These are phyloP conservation scores for Mimumesa dahlbomi DNA, from an alignment of 2,888 invertebrate genomes.

Conservation along the genomic window DNA sequence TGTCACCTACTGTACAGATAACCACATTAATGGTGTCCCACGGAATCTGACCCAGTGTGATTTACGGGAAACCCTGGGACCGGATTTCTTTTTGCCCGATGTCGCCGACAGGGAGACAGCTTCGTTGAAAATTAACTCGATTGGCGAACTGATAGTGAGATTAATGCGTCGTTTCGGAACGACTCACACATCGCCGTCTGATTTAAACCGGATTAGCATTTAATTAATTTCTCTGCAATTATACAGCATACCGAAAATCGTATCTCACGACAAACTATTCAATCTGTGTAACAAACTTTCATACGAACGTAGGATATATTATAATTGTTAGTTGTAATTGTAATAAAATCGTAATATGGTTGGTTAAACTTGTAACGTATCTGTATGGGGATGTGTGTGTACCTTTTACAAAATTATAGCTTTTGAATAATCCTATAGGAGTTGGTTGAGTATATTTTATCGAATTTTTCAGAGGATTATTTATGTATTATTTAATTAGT, in stretches of 20 bases:
- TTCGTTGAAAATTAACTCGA: conserved; percentile 57
- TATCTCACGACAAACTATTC: background rate
- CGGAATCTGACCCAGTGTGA: conserved; percentile 59
- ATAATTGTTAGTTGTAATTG: background rate
- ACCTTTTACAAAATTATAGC: no score
- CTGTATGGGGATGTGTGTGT: no score
- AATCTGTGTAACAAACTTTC: background rate
- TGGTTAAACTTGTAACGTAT: no score
- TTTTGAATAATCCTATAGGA: no score
- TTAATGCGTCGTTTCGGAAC: conserved; percentile 38
- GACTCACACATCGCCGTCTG: conserved; percentile 13
- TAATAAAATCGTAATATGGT: background rate
- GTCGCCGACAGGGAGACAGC: conserved; percentile 35
- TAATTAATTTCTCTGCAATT: conserved; percentile 45
- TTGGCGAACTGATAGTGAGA: conserved; percentile 53
- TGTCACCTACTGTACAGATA: conserved; percentile 64
- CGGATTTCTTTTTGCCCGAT: conserved; percentile 51
- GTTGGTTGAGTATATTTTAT: no score
- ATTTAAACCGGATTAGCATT: conserved; percentile 30
- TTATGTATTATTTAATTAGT: no score
- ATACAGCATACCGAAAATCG: conserved; percentile 6
- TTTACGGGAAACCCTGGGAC: conserved; percentile 55
- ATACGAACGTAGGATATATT: background rate
- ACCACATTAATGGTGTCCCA: conserved; percentile 61
- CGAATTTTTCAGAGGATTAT: no score